Conservation (phyloP, 1,140 invertebrate species). For the Caenorhabditis inopinata region DNA sequence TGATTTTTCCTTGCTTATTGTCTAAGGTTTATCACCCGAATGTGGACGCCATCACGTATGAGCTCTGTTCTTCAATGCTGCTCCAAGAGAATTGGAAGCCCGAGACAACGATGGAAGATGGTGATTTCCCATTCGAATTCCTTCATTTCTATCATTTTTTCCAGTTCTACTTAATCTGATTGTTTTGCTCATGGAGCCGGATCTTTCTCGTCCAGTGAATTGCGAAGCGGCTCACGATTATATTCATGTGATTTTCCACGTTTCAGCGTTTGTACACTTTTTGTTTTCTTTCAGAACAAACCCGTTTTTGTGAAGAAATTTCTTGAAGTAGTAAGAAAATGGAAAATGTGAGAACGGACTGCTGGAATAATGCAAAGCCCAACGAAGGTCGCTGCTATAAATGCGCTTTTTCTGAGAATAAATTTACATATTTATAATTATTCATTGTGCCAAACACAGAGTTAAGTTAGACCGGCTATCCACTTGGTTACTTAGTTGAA, state of each 20-base stretch:
- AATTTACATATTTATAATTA: too few species aligned
- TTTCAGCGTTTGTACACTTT: neutral
- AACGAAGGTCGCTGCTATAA: too few species aligned
- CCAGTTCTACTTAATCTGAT: neutral
- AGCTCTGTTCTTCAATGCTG: neutral
- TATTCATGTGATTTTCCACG: neutral
- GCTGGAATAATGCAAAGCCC: too few species aligned
- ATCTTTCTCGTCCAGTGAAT: slow-evolving; percentile 2
- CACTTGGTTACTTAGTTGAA: too few species aligned
- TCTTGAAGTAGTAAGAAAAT: neutral
- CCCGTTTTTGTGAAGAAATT: neutral
- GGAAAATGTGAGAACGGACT: neutral
- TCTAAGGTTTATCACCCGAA: neutral
- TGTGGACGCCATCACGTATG: neutral
- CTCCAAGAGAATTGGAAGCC: slow-evolving; percentile 22
- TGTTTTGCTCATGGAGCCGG: neutral
- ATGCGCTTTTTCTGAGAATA: too few species aligned
- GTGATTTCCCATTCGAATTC: neutral
- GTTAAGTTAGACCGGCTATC: too few species aligned
- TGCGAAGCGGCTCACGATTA: neutral
- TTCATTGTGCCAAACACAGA: too few species aligned
- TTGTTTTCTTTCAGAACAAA: neutral
- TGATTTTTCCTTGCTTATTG: too few species aligned
- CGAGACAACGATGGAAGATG: neutral
- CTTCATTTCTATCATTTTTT: neutral